phyloP scores from a whole-genome alignment of 2,797 vertebrate genomes.

The Myotis myotis region DNA sequence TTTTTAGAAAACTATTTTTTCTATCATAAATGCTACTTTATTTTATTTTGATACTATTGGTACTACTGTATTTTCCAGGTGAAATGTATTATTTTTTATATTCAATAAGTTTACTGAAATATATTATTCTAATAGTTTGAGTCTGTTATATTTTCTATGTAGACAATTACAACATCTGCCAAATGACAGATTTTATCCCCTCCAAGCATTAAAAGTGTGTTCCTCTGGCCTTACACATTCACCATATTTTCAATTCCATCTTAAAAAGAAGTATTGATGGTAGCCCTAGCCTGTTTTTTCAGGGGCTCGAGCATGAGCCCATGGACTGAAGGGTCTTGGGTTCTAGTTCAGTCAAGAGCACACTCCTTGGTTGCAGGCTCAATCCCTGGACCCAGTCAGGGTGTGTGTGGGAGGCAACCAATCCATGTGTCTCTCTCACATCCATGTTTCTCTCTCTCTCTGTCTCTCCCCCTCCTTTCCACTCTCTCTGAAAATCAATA shows the following conservation, averaged over 20 bases:
- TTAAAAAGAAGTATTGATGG: neutral
- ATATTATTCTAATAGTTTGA: neutral
- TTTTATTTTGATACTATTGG: neutral
- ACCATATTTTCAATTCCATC: neutral
- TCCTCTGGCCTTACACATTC: neutral
- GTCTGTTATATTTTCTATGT: neutral
- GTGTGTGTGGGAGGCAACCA: no score
- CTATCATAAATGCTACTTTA: neutral
- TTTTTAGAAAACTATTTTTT: neutral
- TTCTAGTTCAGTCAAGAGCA: no score
- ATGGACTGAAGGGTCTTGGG: no score
- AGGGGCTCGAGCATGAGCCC: no score
- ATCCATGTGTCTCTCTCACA: no score
- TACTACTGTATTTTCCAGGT: neutral
- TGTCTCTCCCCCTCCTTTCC: no score
- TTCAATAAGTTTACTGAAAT: neutral
- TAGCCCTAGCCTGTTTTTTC: no score
- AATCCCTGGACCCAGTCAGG: no score
- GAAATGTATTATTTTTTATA: neutral
- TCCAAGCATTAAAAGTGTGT: neutral
- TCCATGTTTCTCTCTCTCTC: no score
- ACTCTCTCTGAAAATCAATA: no score
- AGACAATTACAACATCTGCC: neutral
- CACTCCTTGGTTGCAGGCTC: no score
- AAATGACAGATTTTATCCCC: neutral